phyloP scores from a whole-genome alignment of 2,113 vertebrate species.

The Aptenodytes patagonicus region DNA sequence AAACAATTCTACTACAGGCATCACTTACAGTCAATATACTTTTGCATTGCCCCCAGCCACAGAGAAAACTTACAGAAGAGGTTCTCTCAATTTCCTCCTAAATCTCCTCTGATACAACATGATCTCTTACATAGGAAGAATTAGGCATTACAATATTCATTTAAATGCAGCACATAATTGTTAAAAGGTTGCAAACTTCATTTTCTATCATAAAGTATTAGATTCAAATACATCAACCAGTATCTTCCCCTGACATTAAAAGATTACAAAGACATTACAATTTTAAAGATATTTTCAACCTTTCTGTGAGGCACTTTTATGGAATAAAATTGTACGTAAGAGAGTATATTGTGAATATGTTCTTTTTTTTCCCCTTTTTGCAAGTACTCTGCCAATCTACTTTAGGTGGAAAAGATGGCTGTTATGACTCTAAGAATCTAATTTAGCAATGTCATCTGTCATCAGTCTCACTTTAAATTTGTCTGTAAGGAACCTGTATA shows the following conservation, averaged over 20 bases:
- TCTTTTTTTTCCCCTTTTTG: neutral
- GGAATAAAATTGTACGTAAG: neutral
- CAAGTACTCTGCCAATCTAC: neutral
- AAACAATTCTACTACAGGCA: neutral
- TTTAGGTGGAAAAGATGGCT: neutral
- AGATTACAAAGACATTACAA: neutral
- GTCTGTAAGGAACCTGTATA: neutral
- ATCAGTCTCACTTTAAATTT: neutral
- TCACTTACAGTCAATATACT: neutral
- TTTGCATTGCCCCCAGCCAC: neutral
- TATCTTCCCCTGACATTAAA: neutral
- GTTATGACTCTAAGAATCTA: neutral
- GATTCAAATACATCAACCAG: neutral
- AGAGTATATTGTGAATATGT: neutral
- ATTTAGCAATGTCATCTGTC: neutral
- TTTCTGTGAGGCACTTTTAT: neutral
- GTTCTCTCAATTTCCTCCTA: neutral
- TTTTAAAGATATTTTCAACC: neutral
- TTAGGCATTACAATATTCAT: neutral
- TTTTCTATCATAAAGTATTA: neutral
- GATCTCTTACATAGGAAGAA: neutral
- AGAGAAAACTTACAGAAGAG: neutral
- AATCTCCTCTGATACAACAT: neutral
- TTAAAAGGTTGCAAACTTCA: neutral
- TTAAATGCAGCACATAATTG: neutral